phyloP scores from a whole-genome alignment of 2,888 invertebrate species.

The Tortricodes alternella region DNA sequence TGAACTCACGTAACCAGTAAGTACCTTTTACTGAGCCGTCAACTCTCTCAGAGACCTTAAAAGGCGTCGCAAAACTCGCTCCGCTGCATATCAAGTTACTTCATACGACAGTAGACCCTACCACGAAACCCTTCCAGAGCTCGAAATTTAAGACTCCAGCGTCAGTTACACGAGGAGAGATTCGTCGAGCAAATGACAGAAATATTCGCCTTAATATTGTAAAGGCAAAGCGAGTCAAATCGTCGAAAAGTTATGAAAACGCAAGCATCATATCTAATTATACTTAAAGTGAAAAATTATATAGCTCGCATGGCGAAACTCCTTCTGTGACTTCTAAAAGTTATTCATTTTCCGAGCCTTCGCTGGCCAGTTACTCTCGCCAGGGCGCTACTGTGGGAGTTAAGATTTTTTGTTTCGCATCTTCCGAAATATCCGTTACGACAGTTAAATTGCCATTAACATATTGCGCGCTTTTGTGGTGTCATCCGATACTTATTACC shows the following conservation, averaged over 20 bases:
- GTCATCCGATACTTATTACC: slow-evolving; percentile 20
- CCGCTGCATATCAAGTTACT: slow-evolving; percentile 26
- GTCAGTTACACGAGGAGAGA: too few relatives aligned
- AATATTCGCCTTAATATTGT: too few relatives aligned
- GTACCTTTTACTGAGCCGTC: slow-evolving; percentile 23
- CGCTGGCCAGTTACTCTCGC: not conserved
- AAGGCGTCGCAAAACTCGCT: slow-evolving; percentile 29
- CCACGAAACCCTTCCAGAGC: not conserved
- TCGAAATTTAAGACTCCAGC: not conserved
- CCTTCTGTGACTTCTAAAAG: too few relatives aligned
- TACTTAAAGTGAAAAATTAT: too few relatives aligned
- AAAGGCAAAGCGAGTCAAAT: too few relatives aligned
- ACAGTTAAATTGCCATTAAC: slow-evolving; percentile 29
- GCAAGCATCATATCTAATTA: too few relatives aligned
- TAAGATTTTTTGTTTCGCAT: slow-evolving; percentile 7
- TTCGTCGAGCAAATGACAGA: too few relatives aligned
- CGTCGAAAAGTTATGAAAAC: too few relatives aligned
- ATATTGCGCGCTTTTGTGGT: slow-evolving; percentile 27
- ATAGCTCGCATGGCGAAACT: too few relatives aligned
- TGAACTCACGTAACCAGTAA: not conserved
- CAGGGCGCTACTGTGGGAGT: slow-evolving; percentile 11
- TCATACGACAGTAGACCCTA: slow-evolving; percentile 10
- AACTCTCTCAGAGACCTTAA: slow-evolving; percentile 40
- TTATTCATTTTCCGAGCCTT: too few relatives aligned
- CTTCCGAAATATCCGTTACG: slow-evolving; percentile 24